Percentiles rank a stretch among this genome's conserved stretches.
These are phyloP conservation scores for Paratilapia polleni DNA, from an alignment of 2,113 vertebrate genomes.

Conservation along the genomic window DNA sequence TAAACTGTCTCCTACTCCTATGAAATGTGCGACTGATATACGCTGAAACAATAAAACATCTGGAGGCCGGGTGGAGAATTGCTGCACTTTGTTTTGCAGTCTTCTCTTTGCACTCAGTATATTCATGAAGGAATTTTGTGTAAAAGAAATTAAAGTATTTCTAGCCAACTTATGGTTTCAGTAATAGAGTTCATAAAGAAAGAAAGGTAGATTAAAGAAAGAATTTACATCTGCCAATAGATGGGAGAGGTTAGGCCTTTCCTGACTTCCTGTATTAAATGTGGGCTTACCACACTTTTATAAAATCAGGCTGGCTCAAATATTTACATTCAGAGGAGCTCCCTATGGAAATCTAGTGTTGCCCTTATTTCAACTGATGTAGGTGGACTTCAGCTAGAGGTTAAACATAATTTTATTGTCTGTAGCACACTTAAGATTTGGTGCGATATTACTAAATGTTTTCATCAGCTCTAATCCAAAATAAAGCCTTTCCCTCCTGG, in stretches of 20 bases:
- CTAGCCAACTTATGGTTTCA: constrained; percentile 16
- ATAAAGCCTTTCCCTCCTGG: too few relatives aligned
- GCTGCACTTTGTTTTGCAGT: constrained; percentile 25
- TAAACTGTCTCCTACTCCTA: constrained; percentile 44
- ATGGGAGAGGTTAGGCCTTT: too few relatives aligned
- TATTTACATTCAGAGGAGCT: background rate
- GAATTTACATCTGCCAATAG: too few relatives aligned
- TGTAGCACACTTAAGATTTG: too few relatives aligned
- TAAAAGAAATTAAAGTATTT: constrained; percentile 56
- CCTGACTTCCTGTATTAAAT: too few relatives aligned
- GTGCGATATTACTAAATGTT: too few relatives aligned
- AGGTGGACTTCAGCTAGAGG: too few relatives aligned
- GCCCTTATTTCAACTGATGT: background rate
- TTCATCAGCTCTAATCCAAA: too few relatives aligned
- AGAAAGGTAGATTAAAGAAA: background rate
- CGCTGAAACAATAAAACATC: constrained; percentile 77
- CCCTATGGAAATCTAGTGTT: background rate
- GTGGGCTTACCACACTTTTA: too few relatives aligned
- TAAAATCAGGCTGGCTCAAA: background rate
- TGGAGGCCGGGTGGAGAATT: constrained; percentile 61
- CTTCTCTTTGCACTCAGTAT: constrained; percentile 32
- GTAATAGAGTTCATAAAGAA: background rate
- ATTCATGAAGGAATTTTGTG: constrained; percentile 22
- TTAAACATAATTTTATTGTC: too few relatives aligned
- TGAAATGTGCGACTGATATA: constrained; percentile 63